phyloP scores from a whole-genome alignment of 2,797 vertebrate genomes.

The Mus caroli region DNA sequence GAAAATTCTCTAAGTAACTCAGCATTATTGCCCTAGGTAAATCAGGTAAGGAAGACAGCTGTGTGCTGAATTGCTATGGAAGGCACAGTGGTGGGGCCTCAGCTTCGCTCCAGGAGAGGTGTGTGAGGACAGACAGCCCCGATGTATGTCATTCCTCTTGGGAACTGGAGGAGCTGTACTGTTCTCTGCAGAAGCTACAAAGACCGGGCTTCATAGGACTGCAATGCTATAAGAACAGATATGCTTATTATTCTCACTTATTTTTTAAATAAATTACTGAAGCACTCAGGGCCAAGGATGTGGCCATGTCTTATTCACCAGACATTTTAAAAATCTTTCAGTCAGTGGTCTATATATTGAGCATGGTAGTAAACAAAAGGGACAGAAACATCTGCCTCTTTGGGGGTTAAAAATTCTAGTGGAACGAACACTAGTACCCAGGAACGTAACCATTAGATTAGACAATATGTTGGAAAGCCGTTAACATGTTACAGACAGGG shows the following conservation, averaged over 20 bases:
- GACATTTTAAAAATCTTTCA: conserved; percentile 3
- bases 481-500: not conserved
- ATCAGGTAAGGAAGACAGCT: not conserved
- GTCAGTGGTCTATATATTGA: not conserved
- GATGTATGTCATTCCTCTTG: not conserved
- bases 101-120: not conserved
- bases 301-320: conserved; percentile 8
- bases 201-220: not conserved
- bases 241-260: conserved; percentile 26
- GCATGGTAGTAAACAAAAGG: not conserved
- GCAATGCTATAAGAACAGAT: not conserved
- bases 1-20: conserved; percentile 17
- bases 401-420: conserved; percentile 8
- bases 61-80: not conserved
- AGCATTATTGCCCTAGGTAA: not conserved
- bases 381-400: not conserved
- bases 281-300: not conserved
- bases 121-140: not conserved
- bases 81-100: not conserved
- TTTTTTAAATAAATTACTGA: conserved; percentile 17
- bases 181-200: not conserved
- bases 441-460: conserved; percentile 1
- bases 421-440: not conserved
- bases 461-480: not conserved
- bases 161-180: no score